Evolutionary conservation across 2,113 vertebrate species (phyloP).

Genomic region (Madoqua kirkii): DNA sequence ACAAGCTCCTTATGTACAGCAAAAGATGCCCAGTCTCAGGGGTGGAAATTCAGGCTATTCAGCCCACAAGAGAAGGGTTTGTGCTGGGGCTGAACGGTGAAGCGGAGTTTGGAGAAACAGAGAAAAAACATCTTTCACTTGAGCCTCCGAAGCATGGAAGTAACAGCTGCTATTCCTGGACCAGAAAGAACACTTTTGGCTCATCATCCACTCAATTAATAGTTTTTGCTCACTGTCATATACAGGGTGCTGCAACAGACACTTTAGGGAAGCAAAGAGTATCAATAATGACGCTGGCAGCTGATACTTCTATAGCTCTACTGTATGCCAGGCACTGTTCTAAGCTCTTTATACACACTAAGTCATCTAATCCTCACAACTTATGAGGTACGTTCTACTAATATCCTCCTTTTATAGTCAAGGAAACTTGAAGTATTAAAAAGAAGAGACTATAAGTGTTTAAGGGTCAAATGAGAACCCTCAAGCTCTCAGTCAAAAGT

Average conservation of each 20-base stretch:
- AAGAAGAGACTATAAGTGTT: background rate
- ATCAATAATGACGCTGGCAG: background rate
- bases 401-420: background rate
- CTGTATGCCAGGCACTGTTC: background rate
- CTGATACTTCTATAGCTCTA: background rate
- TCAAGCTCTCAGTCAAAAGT: background rate
- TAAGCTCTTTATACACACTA: background rate
- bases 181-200: constrained; percentile 2
- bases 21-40: background rate
- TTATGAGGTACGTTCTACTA: background rate
- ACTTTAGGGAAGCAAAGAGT: background rate
- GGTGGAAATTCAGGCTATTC: background rate
- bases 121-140: background rate
- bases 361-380: background rate
- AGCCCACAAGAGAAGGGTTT: background rate
- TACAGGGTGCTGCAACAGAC: background rate
- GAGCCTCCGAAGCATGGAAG: background rate
- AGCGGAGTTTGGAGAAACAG: background rate
- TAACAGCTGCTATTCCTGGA: constrained; percentile 15
- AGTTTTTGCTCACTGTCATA: background rate
- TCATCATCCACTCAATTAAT: constrained; percentile 1
- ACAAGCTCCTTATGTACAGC: background rate
- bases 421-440: background rate
- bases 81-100: background rate
- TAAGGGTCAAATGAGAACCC: background rate